phyloP scores from a whole-genome alignment of 2,888 invertebrate species.

The Philhelius pedissequus region DNA sequence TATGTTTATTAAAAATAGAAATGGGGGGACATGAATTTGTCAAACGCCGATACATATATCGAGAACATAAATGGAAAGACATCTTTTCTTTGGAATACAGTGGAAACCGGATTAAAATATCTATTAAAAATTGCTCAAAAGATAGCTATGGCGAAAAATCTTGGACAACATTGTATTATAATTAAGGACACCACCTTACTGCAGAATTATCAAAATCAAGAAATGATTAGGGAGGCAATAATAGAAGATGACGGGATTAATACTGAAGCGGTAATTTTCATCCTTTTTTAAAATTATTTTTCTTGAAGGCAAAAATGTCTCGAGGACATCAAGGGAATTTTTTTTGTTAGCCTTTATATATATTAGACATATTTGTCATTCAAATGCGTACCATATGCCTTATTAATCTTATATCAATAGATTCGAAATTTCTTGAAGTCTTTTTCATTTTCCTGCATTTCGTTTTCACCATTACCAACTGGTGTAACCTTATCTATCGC shows the following conservation, averaged over 20 bases:
- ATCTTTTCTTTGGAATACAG: slow-evolving; percentile 3
- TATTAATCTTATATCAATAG: no score
- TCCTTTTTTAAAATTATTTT: not conserved
- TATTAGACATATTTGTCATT: no score
- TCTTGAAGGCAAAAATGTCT: not conserved
- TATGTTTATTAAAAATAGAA: not conserved
- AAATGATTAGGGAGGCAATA: slow-evolving; percentile 40
- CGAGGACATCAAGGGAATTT: not conserved
- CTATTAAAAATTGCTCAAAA: slow-evolving; percentile 31
- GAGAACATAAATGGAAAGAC: not conserved
- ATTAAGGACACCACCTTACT: slow-evolving; percentile 22
- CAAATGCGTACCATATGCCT: no score
- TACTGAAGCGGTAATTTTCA: slow-evolving; percentile 10
- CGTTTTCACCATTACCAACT: no score
- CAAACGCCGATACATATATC: not conserved
- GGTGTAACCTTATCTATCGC: no score
- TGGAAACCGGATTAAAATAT: slow-evolving; percentile 30
- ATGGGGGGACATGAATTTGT: slow-evolving; percentile 32
- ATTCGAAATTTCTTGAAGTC: no score
- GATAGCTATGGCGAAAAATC: slow-evolving; percentile 32
- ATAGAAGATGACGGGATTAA: not conserved
- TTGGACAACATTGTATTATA: slow-evolving; percentile 17
- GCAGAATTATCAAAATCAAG: slow-evolving; percentile 25
- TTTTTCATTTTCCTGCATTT: no score
- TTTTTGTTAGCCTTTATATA: no score